A percentile compares a stretch with the other conserved stretches of the same genome.
phyloP scores from a whole-genome alignment of 1,140 invertebrate genomes.

The Luehdorfia chinensis region DNA sequence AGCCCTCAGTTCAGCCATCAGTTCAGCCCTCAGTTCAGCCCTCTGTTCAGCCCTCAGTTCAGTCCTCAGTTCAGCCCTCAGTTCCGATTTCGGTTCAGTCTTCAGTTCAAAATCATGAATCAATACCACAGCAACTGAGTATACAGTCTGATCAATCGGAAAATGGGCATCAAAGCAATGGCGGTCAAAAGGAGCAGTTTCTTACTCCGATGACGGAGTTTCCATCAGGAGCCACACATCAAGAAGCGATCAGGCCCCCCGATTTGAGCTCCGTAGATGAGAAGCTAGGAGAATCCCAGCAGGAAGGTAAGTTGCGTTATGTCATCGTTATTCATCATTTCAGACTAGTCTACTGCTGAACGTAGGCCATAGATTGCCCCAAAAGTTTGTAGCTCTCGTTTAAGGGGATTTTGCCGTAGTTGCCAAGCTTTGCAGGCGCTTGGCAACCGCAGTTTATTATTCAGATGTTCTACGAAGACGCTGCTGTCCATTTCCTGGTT shows the following conservation, averaged over 20 bases:
- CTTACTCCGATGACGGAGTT: slow-evolving; percentile 61
- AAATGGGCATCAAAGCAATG: slow-evolving; percentile 35
- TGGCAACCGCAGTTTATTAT: too few relatives aligned
- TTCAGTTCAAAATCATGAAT: slow-evolving; percentile 25
- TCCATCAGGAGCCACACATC: slow-evolving; percentile 40
- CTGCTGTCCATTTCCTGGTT: too few relatives aligned
- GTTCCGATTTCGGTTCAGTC: slow-evolving; percentile 1
- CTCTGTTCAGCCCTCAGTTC: not conserved
- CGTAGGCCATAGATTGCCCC: too few relatives aligned
- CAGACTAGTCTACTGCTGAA: too few relatives aligned
- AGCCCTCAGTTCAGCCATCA: slow-evolving; percentile 13
- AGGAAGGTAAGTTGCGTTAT: slow-evolving; percentile 42
- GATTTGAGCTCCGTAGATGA: slow-evolving; percentile 57
- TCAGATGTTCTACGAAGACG: too few relatives aligned
- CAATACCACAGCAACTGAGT: slow-evolving; percentile 46
- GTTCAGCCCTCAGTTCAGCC: not conserved
- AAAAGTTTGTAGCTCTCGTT: too few relatives aligned
- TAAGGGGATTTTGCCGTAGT: too few relatives aligned
- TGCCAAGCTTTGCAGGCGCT: too few relatives aligned
- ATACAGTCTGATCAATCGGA: slow-evolving; percentile 39
- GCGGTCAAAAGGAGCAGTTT: slow-evolving; percentile 56
- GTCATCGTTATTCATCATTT: not conserved
- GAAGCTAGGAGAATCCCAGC: slow-evolving; percentile 43
- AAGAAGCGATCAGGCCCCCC: slow-evolving; percentile 43
- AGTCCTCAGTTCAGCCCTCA: not conserved